Conservation (phyloP, 23 tunicate genomes). For the Styela plicata region DNA sequence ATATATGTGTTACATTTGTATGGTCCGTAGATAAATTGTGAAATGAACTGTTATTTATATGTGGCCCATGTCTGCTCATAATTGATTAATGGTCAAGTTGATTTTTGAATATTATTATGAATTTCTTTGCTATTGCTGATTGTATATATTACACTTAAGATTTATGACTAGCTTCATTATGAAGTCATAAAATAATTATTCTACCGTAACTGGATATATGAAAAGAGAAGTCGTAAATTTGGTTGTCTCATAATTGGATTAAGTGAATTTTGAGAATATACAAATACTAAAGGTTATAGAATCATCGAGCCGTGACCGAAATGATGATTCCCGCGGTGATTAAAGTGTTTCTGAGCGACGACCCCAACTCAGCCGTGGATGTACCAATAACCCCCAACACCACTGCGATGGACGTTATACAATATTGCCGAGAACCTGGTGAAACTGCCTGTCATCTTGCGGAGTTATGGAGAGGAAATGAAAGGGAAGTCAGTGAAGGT, state of each 20-base stretch:
- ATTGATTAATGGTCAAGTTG: no score
- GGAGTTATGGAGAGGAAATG: conserved; percentile 86
- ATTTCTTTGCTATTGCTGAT: no score
- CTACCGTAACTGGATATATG: not conserved
- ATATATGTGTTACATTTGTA: no score
- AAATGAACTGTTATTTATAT: no score
- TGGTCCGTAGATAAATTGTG: no score
- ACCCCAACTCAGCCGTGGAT: conserved; percentile 60
- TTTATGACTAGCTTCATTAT: no score
- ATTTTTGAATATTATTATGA: no score
- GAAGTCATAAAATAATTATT: not conserved
- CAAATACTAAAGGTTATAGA: not conserved
- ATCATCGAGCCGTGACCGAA: not conserved
- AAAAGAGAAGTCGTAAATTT: not conserved
- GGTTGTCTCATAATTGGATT: not conserved
- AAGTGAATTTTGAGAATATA: not conserved
- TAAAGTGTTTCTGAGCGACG: conserved; percentile 73
- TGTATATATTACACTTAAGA: no score
- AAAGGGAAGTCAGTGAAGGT: conserved; percentile 62
- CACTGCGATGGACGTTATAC: conserved; percentile 83
- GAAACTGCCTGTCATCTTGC: conserved; percentile 72
- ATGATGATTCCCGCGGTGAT: conserved; percentile 88
- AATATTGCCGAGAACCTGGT: conserved; percentile 92
- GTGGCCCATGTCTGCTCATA: no score
- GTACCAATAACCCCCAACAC: conserved; percentile 96